A percentile compares a stretch with the other conserved stretches of the same genome.
Conservation (phyloP, 2,797 vertebrate genomes). For the Sitta carolinensis region DNA sequence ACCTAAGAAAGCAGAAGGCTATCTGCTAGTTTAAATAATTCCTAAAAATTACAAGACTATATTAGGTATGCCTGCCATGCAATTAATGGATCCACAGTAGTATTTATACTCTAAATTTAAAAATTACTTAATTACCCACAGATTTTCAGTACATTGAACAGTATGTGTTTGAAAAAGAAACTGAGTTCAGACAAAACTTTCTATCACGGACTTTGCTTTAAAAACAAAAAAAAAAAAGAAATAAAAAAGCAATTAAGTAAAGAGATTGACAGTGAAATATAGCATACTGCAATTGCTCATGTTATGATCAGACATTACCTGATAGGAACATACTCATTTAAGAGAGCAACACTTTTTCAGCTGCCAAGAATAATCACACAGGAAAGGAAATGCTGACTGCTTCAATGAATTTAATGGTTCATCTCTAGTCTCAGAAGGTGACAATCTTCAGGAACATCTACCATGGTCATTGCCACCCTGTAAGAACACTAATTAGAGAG, state of each 20-base stretch:
- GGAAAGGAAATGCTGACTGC: neutral
- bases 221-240: neutral
- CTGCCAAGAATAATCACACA: neutral
- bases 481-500: neutral
- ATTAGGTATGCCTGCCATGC: neutral
- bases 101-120: neutral
- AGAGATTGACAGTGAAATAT: neutral
- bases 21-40: neutral
- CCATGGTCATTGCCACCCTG: neutral
- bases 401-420: neutral
- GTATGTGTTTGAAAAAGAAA: neutral
- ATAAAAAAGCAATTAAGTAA: neutral
- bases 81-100: constrained; percentile 14
- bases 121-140: neutral
- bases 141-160: neutral
- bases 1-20: neutral
- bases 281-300: neutral
- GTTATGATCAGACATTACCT: neutral
- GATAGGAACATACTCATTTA: neutral
- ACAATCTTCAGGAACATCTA: neutral
- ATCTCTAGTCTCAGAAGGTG: neutral
- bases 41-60: neutral
- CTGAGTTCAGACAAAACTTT: neutral
- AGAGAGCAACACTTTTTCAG: neutral
- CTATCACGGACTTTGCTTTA: neutral